Conservation (phyloP, 2,797 vertebrate species). For the Urophycis tenuis region DNA sequence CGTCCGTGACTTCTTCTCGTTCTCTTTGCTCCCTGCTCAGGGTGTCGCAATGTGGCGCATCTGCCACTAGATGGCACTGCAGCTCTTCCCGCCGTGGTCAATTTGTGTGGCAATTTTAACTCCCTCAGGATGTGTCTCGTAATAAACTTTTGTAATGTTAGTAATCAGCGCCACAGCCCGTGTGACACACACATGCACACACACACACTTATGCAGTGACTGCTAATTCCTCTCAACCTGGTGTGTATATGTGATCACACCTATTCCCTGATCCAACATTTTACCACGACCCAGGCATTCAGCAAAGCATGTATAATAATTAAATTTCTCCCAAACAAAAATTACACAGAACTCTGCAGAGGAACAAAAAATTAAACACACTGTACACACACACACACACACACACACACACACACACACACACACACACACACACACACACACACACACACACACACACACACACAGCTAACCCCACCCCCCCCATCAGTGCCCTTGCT, state of each 20-base stretch:
- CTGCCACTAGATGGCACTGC: slow-evolving; percentile 53
- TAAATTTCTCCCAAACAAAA: slow-evolving; percentile 28
- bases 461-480: slow-evolving; percentile 26
- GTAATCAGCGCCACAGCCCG: neutral
- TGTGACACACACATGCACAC: neutral
- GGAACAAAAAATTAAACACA: neutral
- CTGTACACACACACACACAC: too few relatives aligned
- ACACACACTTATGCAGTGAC: slow-evolving; percentile 1
- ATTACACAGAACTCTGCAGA: too few relatives aligned
- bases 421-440: slow-evolving; percentile 11
- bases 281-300: slow-evolving; percentile 8
- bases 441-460: slow-evolving; percentile 4
- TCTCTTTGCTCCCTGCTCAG: neutral
- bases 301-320: slow-evolving; percentile 34
- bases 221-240: slow-evolving; percentile 37
- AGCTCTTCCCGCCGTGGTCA: slow-evolving; percentile 7
- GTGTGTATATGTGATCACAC: slow-evolving; percentile 33
- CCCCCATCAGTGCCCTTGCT: neutral
- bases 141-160: neutral
- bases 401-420: too few relatives aligned
- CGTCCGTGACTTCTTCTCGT: neutral
- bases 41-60: slow-evolving; percentile 10
- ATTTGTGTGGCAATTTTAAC: neutral
- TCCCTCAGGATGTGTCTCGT: slow-evolving; percentile 5
- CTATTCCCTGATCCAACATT: slow-evolving; percentile 10